Evolutionary conservation across 2,113 vertebrate genomes (phyloP).

Genomic region (Helogale parvula): DNA sequence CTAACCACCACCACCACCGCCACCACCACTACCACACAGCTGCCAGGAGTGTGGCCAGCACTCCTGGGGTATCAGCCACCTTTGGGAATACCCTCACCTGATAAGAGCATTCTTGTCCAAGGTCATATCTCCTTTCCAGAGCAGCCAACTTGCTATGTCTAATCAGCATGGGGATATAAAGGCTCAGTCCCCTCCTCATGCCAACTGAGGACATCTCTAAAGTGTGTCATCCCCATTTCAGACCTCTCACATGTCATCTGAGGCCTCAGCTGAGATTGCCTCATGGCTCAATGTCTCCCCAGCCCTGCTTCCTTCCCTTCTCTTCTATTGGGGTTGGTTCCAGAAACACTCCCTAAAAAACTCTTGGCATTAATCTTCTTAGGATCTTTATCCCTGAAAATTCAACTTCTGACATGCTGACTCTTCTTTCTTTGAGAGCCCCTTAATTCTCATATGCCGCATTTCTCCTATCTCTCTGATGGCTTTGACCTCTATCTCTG

Average conservation of each 20-base stretch:
- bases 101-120: neutral
- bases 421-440: neutral
- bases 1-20: neutral
- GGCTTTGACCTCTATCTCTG: neutral
- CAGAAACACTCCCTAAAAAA: neutral
- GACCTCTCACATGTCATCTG: neutral
- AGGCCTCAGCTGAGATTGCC: neutral
- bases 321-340: neutral
- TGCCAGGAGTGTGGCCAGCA: neutral
- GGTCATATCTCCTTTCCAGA: neutral
- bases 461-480: neutral
- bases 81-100: neutral
- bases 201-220: neutral
- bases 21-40: neutral
- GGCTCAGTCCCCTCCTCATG: neutral
- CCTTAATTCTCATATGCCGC: neutral
- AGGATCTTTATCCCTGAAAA: neutral
- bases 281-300: neutral
- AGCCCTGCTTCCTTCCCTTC: neutral
- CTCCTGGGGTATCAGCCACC: neutral
- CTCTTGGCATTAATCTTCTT: neutral
- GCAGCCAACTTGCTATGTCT: neutral
- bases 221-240: neutral
- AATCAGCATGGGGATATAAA: accelerated
- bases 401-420: neutral